A percentile compares a stretch with the other conserved stretches of the same genome.
Evolutionary conservation across 2,888 invertebrate genomes (phyloP).

Genomic region (Stegana nigrithorax): DNA sequence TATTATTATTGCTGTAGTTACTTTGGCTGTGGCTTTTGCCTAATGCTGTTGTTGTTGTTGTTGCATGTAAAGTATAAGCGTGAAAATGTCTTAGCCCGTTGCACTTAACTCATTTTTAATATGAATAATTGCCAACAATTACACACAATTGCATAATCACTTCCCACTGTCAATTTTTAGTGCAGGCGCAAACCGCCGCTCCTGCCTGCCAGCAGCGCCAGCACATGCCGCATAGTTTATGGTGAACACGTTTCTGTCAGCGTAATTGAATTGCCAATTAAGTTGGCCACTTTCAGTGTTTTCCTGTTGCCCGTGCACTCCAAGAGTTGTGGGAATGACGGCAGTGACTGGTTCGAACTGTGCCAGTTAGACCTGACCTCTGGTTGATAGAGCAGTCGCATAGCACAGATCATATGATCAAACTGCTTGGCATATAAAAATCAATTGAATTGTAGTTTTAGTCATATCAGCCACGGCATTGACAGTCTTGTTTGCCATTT

Average conservation of each 20-base stretch:
- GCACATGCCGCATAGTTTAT: neutral
- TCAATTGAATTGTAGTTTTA: no score
- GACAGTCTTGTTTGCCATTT: no score
- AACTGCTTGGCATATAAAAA: no score
- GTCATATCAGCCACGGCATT: no score
- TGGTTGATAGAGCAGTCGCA: no score
- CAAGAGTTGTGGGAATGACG: neutral
- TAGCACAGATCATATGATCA: no score
- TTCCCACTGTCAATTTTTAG: constrained; percentile 30
- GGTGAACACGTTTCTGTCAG: neutral
- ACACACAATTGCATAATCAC: constrained; percentile 64
- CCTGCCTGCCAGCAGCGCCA: neutral
- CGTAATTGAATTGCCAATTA: constrained; percentile 58
- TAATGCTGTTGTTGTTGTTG: constrained; percentile 28
- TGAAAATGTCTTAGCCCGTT: constrained; percentile 44
- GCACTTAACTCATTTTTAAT: constrained; percentile 56
- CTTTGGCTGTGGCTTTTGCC: neutral
- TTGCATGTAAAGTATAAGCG: constrained; percentile 33
- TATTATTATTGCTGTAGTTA: no score
- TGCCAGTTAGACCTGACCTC: no score
- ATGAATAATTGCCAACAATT: constrained; percentile 67
- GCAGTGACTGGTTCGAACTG: no score
- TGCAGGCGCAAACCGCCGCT: neutral
- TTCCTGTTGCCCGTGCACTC: neutral
- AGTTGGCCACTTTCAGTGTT: neutral